A percentile compares a stretch with the other conserved stretches of the same genome.
Evolutionary conservation across 2,797 vertebrate species (phyloP).

Genomic region (Smutsia temminckii): DNA sequence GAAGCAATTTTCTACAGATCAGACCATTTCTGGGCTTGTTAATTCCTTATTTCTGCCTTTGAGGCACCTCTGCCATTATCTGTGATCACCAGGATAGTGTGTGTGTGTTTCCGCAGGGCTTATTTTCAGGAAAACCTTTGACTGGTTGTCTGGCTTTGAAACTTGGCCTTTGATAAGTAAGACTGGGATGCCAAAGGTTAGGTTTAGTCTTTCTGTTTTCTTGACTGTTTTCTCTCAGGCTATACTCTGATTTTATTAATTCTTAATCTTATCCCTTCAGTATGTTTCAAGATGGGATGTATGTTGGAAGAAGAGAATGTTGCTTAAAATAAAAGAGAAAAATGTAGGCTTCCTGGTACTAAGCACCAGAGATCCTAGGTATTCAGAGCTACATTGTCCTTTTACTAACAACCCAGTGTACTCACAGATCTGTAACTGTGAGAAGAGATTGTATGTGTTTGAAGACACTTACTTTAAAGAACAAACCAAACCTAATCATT

Average conservation of each 20-base stretch:
- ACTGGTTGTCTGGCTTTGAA: background rate
- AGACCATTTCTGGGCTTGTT: background rate
- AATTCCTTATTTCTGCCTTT: background rate
- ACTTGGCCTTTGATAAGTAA: background rate
- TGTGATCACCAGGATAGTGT: background rate
- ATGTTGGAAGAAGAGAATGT: background rate
- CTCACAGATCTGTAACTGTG: background rate
- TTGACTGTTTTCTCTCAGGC: conserved; percentile 45
- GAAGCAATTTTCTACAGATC: background rate
- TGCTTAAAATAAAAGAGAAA: background rate
- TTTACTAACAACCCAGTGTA: background rate
- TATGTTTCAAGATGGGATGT: background rate
- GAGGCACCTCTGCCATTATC: background rate
- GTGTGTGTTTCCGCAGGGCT: background rate
- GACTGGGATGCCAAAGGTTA: background rate
- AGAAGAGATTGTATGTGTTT: background rate
- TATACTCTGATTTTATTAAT: conserved; percentile 25
- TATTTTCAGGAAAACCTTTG: conserved; percentile 16
- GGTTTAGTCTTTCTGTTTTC: background rate
- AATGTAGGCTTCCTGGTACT: background rate
- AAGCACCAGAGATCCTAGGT: background rate
- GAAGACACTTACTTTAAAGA: background rate
- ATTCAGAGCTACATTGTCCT: background rate
- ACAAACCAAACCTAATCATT: background rate
- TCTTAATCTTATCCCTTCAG: background rate